phyloP scores from a whole-genome alignment of 2,888 invertebrate genomes.

The Zygothrica quintamaculata region DNA sequence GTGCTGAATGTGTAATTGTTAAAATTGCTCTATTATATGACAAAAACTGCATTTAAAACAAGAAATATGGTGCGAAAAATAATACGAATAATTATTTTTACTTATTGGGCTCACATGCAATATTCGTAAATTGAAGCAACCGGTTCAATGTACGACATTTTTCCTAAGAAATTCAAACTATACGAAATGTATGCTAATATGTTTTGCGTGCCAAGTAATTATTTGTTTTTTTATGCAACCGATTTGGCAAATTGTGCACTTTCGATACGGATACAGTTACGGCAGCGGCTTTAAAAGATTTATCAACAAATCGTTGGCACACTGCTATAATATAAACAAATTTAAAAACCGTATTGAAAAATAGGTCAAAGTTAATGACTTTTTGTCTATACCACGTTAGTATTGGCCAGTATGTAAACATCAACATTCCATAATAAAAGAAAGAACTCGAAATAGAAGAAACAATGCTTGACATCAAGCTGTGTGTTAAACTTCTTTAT shows the following conservation, averaged over 20 bases:
- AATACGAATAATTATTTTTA: constrained; percentile 1
- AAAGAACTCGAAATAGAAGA: constrained; percentile 20
- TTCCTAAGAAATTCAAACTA: constrained; percentile 11
- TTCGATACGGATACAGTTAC: constrained; percentile 10
- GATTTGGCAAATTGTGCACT: constrained; percentile 25
- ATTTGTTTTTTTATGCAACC: constrained; percentile 15
- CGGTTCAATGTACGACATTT: constrained; percentile 8
- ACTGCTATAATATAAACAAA: constrained; percentile 4
- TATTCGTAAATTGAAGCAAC: constrained; percentile 35
- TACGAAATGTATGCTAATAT: constrained; percentile 46
- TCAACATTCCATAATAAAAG: constrained; percentile 21
- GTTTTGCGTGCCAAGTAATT: constrained; percentile 31
- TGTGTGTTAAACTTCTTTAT: not conserved
- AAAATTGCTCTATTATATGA: constrained; percentile 46
- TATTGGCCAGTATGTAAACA: constrained; percentile 5
- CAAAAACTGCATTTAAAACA: constrained; percentile 22
- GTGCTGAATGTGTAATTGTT: constrained; percentile 9
- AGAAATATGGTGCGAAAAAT: constrained; percentile 14
- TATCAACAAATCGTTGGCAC: constrained; percentile 34
- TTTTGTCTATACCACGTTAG: constrained; percentile 21
- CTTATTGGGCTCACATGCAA: constrained; percentile 25
- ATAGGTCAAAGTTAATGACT: constrained; percentile 62
- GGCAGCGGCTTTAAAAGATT: constrained; percentile 22
- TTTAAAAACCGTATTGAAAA: constrained; percentile 24
- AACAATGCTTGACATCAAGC: constrained; percentile 4